Percentiles rank a stretch among this genome's conserved stretches.
Conservation (phyloP, 2,113 vertebrate species). For the Prolemur simus region DNA sequence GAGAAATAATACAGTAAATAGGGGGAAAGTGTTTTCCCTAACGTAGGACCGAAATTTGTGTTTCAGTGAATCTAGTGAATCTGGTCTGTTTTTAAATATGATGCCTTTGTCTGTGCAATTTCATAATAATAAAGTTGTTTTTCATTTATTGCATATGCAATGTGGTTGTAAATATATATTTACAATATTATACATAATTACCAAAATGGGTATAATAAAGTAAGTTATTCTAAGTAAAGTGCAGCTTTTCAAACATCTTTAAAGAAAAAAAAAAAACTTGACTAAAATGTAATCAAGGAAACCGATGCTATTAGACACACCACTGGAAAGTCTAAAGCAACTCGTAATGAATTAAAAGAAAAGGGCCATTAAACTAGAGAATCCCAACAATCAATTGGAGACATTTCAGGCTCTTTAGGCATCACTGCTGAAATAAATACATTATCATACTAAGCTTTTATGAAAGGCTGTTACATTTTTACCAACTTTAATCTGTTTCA, state of each 20-base stretch:
- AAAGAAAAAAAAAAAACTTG: neutral
- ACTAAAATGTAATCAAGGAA: slow-evolving; percentile 52
- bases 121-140: neutral
- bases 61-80: neutral
- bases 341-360: slow-evolving; percentile 53
- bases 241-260: neutral
- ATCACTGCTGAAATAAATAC: slow-evolving; percentile 52
- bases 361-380: slow-evolving; percentile 19
- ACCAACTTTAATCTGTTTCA: slow-evolving; percentile 69
- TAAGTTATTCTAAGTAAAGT: slow-evolving; percentile 26
- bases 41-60: neutral
- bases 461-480: slow-evolving; percentile 59
- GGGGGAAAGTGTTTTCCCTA: neutral
- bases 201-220: neutral
- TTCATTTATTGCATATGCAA: neutral
- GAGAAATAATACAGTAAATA: neutral
- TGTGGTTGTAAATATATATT: neutral
- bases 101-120: neutral
- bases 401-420: slow-evolving; percentile 15
- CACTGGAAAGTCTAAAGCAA: slow-evolving; percentile 34
- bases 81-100: slow-evolving; percentile 26
- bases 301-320: slow-evolving; percentile 40
- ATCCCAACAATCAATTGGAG: neutral
- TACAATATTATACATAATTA: neutral
- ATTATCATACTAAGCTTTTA: slow-evolving; percentile 44